Evolutionary conservation across 2,888 invertebrate genomes (phyloP), one percentile per base, ranked within the genome.

Genomic region (Steinernema scapterisci): DNA sequence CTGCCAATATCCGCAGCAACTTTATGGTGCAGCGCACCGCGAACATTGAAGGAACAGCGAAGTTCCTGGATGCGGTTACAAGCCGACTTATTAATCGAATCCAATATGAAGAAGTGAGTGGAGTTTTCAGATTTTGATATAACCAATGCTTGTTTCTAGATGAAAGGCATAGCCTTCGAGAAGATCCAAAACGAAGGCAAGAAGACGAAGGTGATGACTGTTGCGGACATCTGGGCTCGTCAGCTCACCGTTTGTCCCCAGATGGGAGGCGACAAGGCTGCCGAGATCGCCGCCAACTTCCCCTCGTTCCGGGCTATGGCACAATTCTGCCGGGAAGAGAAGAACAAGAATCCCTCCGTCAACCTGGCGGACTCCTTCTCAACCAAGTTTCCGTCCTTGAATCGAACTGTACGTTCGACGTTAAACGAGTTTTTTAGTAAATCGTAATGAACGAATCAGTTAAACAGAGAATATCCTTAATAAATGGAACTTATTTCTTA

Each of bases 171-270:
- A 7, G 78, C 79, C 5, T 86, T 83, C 77, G 75, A 77, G 16
- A 75, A 79, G 25, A 80, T 86, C 51, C 85, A 86, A 75, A 73
- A 80, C 52, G 72, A 81, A 21, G 70, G 80, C 27, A 80, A 81
- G 73, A 86, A 87, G 71, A 79, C 82, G 43, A 80, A 81, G 45
- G 76, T 79, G 27, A 79, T 84, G 70, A 83, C 84, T 6, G 83
- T 87, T 11, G 72, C 76, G 13, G 86, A 87, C 25, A 78, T 80
- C 25, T 86, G 84, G 82, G 75, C 81, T 7, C 78, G 83, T n/a
- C 85, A 86, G 78, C 76, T 86, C 16, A 86, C 85, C 75, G 86
- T 86, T 25, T 77, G 84, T 31, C 81, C 81, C 23, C 56, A 73
- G 70, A 72, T 81, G 76, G 79, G 77, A 71, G 72, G 70, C 45